Conservation (phyloP, 2,888 invertebrate species). For the Mayetiola destructor region DNA sequence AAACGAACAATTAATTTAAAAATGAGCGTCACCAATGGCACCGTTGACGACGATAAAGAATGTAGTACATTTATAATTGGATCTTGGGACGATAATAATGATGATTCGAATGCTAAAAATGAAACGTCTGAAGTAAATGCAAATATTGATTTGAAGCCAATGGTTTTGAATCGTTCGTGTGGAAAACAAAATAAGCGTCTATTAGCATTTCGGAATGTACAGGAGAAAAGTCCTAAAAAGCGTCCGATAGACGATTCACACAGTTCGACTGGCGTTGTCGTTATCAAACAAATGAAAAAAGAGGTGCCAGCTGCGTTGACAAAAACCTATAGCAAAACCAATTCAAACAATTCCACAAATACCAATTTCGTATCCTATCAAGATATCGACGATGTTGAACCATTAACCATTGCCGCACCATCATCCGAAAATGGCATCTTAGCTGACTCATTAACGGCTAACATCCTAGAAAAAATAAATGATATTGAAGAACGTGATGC, state of each 20-base stretch:
- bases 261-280: neutral
- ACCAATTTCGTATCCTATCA: neutral
- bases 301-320: neutral
- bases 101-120: neutral
- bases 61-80: neutral
- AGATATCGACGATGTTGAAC: too few relatives aligned
- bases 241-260: neutral
- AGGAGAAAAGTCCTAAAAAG: neutral
- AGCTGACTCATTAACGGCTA: neutral
- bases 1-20: neutral
- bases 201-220: neutral
- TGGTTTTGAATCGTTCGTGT: neutral
- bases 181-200: neutral
- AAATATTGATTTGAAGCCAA: neutral
- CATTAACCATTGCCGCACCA: neutral
- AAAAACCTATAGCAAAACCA: conserved; percentile 1
- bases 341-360: neutral
- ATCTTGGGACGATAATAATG: too few relatives aligned
- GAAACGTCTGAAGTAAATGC: neutral
- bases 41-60: neutral
- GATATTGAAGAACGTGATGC: neutral
- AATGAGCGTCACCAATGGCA: neutral
- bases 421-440: neutral
- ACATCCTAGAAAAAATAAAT: neutral
- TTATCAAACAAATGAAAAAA: neutral